Conservation (phyloP, 1,140 invertebrate species). For the Orussus abietinus region DNA sequence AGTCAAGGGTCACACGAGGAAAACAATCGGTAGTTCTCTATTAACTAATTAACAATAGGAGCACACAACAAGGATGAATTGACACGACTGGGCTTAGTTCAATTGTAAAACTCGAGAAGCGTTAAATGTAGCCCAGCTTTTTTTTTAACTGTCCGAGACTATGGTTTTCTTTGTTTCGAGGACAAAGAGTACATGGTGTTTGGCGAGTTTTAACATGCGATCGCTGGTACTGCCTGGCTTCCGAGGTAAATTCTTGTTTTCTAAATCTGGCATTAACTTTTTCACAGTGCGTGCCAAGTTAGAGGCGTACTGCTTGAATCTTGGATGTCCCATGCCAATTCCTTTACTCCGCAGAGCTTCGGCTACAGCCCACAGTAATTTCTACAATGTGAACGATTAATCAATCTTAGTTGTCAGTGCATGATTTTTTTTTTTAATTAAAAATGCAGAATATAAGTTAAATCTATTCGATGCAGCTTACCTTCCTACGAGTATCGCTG, state of each 20-base stretch:
- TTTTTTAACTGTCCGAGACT: no score
- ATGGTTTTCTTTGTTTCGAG: conserved; percentile 60
- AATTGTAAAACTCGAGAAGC: no score
- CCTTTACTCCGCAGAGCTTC: conserved; percentile 62
- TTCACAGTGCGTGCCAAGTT: conserved; percentile 56
- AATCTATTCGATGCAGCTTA: no score
- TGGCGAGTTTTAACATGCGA: conserved; percentile 60
- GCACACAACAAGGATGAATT: no score
- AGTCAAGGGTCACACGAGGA: no score
- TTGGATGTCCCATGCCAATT: conserved; percentile 59
- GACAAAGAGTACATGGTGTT: conserved; percentile 59
- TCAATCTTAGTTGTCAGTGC: conserved; percentile 7
- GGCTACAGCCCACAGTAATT: conserved; percentile 67
- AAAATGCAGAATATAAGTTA: conserved; percentile 3
- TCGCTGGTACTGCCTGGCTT: conserved; percentile 55
- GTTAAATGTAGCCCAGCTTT: no score
- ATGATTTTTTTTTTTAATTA: no score
- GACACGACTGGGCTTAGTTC: no score
- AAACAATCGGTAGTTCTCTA: no score
- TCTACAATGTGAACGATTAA: conserved; percentile 45
- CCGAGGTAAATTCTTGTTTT: conserved; percentile 42
- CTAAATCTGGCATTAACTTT: conserved; percentile 52
- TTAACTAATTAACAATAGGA: no score
- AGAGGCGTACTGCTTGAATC: conserved; percentile 62
- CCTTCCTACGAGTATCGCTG: conserved; percentile 63